phyloP scores from a whole-genome alignment of 2,888 invertebrate genomes.

The Odontocerum albicorne region DNA sequence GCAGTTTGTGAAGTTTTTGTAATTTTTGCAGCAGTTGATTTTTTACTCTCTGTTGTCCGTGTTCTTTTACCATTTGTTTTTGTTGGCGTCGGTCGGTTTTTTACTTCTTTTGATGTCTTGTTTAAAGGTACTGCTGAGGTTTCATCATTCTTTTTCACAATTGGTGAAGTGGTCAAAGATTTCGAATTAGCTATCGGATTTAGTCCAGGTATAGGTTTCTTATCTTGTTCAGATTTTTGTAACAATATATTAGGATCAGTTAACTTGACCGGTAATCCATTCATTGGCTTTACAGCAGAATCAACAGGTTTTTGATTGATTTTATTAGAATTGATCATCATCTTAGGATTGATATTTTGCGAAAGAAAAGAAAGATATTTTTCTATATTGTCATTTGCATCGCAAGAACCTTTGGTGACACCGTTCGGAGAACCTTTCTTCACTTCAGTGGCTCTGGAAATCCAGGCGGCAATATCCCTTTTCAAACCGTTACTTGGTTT shows the following conservation, averaged over 20 bases:
- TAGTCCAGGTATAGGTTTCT: constrained; percentile 27
- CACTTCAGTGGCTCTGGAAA: constrained; percentile 22
- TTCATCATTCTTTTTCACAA: constrained; percentile 30
- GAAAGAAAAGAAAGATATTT: constrained; percentile 56
- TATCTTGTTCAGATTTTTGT: constrained; percentile 17
- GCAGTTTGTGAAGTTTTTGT: constrained; percentile 8
- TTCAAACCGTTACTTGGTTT: constrained; percentile 65
- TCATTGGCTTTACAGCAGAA: neutral
- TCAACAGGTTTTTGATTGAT: neutral
- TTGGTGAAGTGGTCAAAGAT: constrained; percentile 1
- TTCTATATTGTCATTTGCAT: constrained; percentile 53
- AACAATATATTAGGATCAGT: neutral
- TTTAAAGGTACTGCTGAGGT: constrained; percentile 8
- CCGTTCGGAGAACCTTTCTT: constrained; percentile 14
- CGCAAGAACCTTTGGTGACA: constrained; percentile 11
- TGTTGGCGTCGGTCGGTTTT: constrained; percentile 12
- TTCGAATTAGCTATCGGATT: constrained; percentile 24
- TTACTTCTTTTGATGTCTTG: constrained; percentile 19
- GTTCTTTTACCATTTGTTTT: constrained; percentile 17
- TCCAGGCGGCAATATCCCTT: constrained; percentile 46
- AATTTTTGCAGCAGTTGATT: constrained; percentile 14
- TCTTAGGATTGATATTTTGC: constrained; percentile 52
- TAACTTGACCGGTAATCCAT: neutral
- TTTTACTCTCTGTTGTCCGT: constrained; percentile 21
- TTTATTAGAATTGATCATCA: constrained; percentile 6